Conservation (phyloP, 2,797 vertebrate genomes). For the Artibeus jamaicensis region DNA sequence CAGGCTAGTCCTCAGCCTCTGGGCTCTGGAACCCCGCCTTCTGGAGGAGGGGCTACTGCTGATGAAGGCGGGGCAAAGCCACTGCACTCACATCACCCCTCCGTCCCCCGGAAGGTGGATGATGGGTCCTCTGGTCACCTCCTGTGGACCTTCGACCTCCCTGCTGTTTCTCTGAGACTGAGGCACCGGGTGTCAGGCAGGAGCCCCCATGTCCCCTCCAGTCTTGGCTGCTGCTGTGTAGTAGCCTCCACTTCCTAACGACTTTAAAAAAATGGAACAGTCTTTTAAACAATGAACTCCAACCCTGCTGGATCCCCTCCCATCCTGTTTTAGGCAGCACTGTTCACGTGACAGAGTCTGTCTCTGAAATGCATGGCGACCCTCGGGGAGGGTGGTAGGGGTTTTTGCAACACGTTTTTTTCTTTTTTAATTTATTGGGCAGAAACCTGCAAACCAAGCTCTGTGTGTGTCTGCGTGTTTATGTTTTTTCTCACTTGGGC, state of each 20-base stretch:
- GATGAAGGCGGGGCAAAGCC: neutral
- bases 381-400: constrained; percentile 68
- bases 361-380: constrained; percentile 81
- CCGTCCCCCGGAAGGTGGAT: neutral
- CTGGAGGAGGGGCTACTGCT: neutral
- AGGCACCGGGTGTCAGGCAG: neutral
- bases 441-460: constrained; percentile 36
- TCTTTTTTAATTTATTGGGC: constrained; percentile 78
- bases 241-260: constrained; percentile 68
- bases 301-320: neutral
- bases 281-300: constrained; percentile 65
- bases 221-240: constrained; percentile 69
- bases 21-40: neutral
- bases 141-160: neutral
- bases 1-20: neutral
- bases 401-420: constrained; percentile 82
- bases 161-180: neutral
- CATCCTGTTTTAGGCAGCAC: constrained; percentile 75
- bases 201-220: neutral
- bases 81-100: neutral
- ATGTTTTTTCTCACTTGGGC: constrained; percentile 57
- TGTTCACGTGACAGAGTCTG: constrained; percentile 74
- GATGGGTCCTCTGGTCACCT: neutral
- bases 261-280: constrained; percentile 54
- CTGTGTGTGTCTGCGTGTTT: constrained; percentile 35